These are phyloP conservation scores for Lophotriccus pileatus DNA, from an alignment of 2,797 vertebrate species.

Conservation along the genomic window DNA sequence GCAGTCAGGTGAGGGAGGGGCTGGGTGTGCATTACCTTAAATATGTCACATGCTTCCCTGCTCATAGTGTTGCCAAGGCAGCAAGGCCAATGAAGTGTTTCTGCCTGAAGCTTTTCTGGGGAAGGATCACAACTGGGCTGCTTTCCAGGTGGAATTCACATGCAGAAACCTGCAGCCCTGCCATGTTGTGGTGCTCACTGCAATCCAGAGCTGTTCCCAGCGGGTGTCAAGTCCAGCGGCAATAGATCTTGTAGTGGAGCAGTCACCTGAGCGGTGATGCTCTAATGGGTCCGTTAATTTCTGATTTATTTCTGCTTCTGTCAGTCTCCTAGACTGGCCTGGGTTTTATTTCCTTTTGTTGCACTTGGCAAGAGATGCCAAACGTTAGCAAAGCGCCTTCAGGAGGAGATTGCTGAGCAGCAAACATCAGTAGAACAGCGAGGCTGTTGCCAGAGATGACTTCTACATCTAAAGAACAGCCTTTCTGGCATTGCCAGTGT, in stretches of 20 bases:
- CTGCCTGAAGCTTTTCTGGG: slow-evolving; percentile 43
- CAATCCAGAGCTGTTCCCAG: not conserved
- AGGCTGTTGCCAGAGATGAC: not conserved
- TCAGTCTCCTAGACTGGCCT: not conserved
- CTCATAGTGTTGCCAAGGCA: slow-evolving; percentile 48
- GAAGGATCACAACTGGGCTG: slow-evolving; percentile 7
- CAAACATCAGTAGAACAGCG: not conserved
- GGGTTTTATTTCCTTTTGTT: not conserved
- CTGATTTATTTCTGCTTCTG: slow-evolving; percentile 22
- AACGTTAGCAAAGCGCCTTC: not conserved
- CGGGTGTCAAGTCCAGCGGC: not conserved
- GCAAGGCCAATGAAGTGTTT: slow-evolving; percentile 27
- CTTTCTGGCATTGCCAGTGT: not conserved
- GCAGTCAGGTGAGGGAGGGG: slow-evolving; percentile 58
- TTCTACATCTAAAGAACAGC: not conserved
- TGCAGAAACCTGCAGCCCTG: slow-evolving; percentile 35
- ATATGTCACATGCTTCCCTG: slow-evolving; percentile 45
- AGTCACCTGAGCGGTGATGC: not conserved
- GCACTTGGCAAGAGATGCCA: not conserved
- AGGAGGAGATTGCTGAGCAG: not conserved
- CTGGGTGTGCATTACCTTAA: slow-evolving; percentile 27
- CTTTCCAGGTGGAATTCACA: slow-evolving; percentile 37
- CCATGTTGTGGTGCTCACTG: not conserved
- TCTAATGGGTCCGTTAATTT: not conserved
- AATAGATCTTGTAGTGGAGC: not conserved